A percentile compares a stretch with the other conserved stretches of the same genome.
Conservation (phyloP, 2,797 vertebrate species). For the Danionella dracula region DNA sequence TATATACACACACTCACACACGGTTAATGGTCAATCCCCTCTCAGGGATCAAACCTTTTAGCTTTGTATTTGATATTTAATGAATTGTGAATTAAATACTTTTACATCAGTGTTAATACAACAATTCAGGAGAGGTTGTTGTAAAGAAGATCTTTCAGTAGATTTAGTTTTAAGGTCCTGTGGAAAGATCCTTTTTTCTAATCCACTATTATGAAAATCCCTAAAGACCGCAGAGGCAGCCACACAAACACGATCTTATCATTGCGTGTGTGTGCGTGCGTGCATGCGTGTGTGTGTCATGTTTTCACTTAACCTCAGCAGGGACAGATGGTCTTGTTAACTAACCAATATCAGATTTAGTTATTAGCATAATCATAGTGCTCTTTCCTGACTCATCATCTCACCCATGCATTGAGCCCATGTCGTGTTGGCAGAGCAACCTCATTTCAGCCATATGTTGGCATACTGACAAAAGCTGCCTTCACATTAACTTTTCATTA, state of each 20-base stretch:
- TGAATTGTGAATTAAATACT: no score
- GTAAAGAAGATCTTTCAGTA: neutral
- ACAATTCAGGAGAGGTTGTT: no score
- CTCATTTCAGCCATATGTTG: constrained; percentile 39
- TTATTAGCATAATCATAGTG: constrained; percentile 43
- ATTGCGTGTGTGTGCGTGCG: constrained; percentile 9
- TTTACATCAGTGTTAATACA: no score
- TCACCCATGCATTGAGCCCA: neutral
- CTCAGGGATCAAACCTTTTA: no score
- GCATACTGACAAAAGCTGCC: constrained; percentile 34
- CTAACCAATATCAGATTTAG: constrained; percentile 35
- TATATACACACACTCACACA: no score
- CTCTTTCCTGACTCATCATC: constrained; percentile 8
- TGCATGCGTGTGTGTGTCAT: neutral
- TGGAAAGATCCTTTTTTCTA: constrained; percentile 5
- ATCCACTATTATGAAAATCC: constrained; percentile 6
- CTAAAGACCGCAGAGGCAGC: constrained; percentile 3
- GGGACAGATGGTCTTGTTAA: constrained; percentile 35
- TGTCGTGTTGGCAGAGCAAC: constrained; percentile 8
- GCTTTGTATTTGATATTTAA: no score
- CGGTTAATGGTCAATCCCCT: no score
- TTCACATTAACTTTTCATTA: neutral
- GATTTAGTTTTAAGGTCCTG: neutral
- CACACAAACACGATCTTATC: constrained; percentile 3
- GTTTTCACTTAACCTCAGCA: neutral